A percentile compares a stretch with the other conserved stretches of the same genome.
These are phyloP conservation scores for Embiotoca jacksoni DNA, from an alignment of 2,113 vertebrate species.

Conservation along the genomic window DNA sequence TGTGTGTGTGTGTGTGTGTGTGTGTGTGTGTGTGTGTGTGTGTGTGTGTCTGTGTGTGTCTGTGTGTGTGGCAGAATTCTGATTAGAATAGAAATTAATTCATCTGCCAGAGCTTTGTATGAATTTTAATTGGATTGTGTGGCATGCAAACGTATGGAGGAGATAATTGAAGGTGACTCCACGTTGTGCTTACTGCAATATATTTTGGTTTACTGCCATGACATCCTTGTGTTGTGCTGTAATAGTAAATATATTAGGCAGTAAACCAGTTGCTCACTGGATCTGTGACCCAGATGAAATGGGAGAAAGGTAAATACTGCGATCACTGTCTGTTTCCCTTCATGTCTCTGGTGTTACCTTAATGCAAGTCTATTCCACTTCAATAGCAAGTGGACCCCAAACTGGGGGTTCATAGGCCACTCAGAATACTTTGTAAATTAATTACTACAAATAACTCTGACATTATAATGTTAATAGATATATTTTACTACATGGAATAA, in stretches of 20 bases:
- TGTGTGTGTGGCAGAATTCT: neutral
- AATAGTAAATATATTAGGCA: no score
- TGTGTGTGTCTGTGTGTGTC: constrained; percentile 1
- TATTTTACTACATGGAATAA: no score
- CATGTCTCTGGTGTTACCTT: neutral
- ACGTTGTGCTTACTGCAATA: neutral
- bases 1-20: constrained; percentile 5
- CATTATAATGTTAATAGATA: no score
- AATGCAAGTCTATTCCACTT: no score
- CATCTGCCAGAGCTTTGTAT: neutral
- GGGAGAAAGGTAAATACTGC: no score
- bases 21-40: neutral
- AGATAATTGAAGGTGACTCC: neutral
- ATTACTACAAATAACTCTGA: no score
- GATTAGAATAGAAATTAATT: constrained; percentile 9
- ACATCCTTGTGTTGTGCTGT: neutral
- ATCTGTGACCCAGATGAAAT: neutral
- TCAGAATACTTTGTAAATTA: no score
- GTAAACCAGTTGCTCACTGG: neutral
- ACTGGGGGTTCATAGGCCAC: no score
- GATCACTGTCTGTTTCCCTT: neutral
- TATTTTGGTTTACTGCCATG: neutral
- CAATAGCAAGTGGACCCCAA: no score
- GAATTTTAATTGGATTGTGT: neutral
- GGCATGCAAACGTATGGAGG: neutral